Base-by-base conservation (phyloP, 2,113 vertebrate species). In the Sinocyclocheilus grahami region DNA sequence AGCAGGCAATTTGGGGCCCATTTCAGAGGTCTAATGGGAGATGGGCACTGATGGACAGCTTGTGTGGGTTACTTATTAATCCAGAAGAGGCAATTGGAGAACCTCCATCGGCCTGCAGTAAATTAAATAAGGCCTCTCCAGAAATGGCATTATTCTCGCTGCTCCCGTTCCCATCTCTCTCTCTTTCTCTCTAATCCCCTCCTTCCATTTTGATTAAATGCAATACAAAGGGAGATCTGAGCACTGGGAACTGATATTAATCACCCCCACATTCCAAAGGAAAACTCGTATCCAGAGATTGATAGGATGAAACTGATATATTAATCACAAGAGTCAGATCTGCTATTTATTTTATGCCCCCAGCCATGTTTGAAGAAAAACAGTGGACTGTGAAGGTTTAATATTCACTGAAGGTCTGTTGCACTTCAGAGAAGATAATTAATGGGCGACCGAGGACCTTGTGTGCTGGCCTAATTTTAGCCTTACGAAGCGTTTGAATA, bases 1-100 rank as follows among this genome's bases (percentile, higher is more conserved):
- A 89, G 92, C 88, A 92, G 90, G 93, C 94, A 94, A 94, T 95
- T 93, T 94, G 89, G 93, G 90, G 90, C 92, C 93, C 92, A 94
- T 95, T 94, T 93, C 92, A 90, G 93, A 93, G 89, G 90, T 89
- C 92, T 95, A 95, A 95, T 95, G 93, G 93, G 93, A 95, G 93
- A 94, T 93, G 93, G 94, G 93, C 94, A 94, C 93, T 94, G 94
- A 95, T 93, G 94, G 94, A 95, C 94, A 95, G 93, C 85, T 88
- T 90, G 90, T 95, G 93, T 94, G 92, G 94, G 92, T 94, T 94
- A 94, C 93, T 95, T 95, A 95, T 95, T 95, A 95, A 94, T 95
- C 93, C 89, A 89, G 88, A 92, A 92, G 91, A 94, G 93, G 93
- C 94, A 94, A 95, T 93, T 92, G 92, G 93, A 95, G 94, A 94